Base-by-base conservation (phyloP, 2,113 vertebrate genomes). In the Rhinichthys klamathensis region DNA sequence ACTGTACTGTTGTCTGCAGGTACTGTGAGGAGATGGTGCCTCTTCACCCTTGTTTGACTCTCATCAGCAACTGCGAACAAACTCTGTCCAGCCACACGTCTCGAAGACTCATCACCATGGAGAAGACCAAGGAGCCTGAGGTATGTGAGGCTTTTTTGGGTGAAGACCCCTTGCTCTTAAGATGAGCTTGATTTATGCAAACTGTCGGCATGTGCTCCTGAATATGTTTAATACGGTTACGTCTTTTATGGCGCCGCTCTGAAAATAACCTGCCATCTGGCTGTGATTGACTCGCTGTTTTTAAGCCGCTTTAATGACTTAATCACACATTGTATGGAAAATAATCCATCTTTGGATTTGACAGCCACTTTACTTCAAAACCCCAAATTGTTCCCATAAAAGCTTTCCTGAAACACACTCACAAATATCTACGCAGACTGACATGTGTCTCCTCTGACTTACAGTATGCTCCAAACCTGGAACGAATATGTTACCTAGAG, bases 61-160 rank as follows among this genome's bases (percentile, higher is more conserved):
- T 97, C 88, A 85, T 98, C 93, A 99, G 98, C 92, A 99, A 98
- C 93, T 98, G 97, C 61, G 97, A 99, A 91, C 97, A 99, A 94
- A 96, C 93, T 21, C 96, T 99, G 81, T 99, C 97, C 90, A 98
- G 96, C 92, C 97, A 99, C 92, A 98, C 97, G 2, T 96, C 97
- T 58, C 95, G 98, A 85, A 96, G 96, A 82, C 93, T 99, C 85
- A 97, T 99, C 94, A 97, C 98, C 70, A 98, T 99, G 98, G 97
- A 99, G 91, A 99, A 99, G 91, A 96, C 96, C 94, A 97, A 97
- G 88, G 95, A 96, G 77, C 97, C 97, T 86, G 95, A 99, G 97
- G 98, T 98, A 88, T 84, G 92, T 86, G 76, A 69, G 25, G 25
- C 25, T 46, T 25, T 75, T 73, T 75, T 27, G 73, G 23, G 12